Percentiles rank a stretch among this genome's conserved stretches.
Conservation (phyloP, 1,140 invertebrate species). For the Dendrolimus punctatus region DNA sequence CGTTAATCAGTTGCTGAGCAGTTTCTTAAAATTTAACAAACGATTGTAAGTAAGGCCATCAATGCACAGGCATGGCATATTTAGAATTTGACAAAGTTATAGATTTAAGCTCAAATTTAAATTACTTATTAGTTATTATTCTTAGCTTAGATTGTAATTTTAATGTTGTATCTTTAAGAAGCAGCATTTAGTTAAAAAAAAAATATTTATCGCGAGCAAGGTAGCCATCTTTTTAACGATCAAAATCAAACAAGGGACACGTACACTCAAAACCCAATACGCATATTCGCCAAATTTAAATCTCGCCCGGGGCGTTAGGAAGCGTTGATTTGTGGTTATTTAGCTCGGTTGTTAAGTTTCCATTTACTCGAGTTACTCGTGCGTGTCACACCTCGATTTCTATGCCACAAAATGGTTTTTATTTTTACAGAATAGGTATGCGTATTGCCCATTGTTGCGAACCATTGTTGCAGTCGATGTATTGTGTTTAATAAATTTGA, state of each 20-base stretch:
- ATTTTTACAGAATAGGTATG: constrained; percentile 55
- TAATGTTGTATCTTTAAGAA: too few relatives aligned
- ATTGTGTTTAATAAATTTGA: constrained; percentile 4
- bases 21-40: too few relatives aligned
- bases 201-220: too few relatives aligned
- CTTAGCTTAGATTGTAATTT: too few relatives aligned
- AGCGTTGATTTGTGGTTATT: constrained; percentile 68
- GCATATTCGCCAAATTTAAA: constrained; percentile 53
- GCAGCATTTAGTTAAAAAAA: too few relatives aligned
- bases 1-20: too few relatives aligned
- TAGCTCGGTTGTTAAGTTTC: constrained; percentile 65
- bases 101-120: too few relatives aligned
- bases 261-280: constrained; percentile 19
- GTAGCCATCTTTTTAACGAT: background rate
- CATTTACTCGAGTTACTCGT: constrained; percentile 50
- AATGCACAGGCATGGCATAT: too few relatives aligned
- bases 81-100: too few relatives aligned
- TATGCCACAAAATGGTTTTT: constrained; percentile 55
- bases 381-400: constrained; percentile 55
- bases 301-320: constrained; percentile 59
- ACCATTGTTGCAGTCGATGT: constrained; percentile 1
- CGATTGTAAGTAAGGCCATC: too few relatives aligned
- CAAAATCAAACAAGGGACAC: constrained; percentile 31
- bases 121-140: too few relatives aligned
- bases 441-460: constrained; percentile 5